Conservation (phyloP, 2,888 invertebrate genomes). For the Netelia fuscicornis region DNA sequence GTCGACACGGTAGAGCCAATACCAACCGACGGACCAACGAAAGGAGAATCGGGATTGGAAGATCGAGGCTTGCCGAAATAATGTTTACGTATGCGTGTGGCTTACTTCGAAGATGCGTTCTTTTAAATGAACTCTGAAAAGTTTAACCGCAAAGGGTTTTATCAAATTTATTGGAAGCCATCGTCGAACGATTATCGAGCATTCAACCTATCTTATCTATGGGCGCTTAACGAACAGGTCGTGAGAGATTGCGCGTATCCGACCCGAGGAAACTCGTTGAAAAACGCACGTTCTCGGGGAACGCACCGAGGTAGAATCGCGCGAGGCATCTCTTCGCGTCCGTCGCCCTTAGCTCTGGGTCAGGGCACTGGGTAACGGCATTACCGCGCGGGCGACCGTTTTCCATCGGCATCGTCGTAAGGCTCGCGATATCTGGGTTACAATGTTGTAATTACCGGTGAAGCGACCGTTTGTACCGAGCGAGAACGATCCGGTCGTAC, state of each 20-base stretch:
- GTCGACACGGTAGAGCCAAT: background rate
- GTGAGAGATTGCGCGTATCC: constrained; percentile 34
- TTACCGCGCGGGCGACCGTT: constrained; percentile 67
- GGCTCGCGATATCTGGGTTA: constrained; percentile 80
- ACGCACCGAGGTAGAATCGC: constrained; percentile 74
- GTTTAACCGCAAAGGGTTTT: background rate
- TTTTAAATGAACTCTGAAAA: too few relatives aligned
- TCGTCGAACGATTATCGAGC: background rate
- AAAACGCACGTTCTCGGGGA: constrained; percentile 2
- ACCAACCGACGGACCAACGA: too few relatives aligned
- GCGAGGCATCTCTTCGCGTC: constrained; percentile 71
- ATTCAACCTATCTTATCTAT: background rate
- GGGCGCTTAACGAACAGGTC: constrained; percentile 13
- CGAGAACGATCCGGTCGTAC: constrained; percentile 35
- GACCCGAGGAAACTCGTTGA: constrained; percentile 14
- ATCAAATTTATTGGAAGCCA: background rate
- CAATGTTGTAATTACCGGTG: constrained; percentile 78
- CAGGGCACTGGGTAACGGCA: constrained; percentile 82
- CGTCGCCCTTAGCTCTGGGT: constrained; percentile 83
- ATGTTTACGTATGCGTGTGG: too few relatives aligned
- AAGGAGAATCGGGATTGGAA: too few relatives aligned
- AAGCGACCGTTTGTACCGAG: constrained; percentile 40
- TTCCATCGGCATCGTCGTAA: constrained; percentile 5
- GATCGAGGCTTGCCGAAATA: too few relatives aligned
- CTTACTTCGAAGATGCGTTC: too few relatives aligned